Conservation (phyloP, 2,797 vertebrate species). For the Thamnophis elegans region DNA sequence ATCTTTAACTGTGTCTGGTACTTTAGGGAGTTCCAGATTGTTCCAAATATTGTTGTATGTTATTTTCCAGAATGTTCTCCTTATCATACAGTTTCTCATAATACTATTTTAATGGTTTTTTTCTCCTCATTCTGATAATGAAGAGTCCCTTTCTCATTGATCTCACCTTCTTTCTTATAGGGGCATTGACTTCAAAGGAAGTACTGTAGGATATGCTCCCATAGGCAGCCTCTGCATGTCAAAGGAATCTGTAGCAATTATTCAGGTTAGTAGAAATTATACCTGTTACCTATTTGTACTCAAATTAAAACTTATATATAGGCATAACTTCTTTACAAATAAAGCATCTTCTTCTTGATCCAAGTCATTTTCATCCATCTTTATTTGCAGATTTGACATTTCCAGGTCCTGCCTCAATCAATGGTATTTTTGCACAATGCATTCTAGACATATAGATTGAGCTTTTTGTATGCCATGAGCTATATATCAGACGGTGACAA, state of each 20-base stretch:
- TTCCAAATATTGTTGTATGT: too few relatives aligned
- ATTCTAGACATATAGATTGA: not conserved
- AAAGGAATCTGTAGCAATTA: slow-evolving; percentile 79
- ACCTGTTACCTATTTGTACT: not conserved
- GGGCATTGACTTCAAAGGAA: slow-evolving; percentile 79
- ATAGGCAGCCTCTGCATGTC: slow-evolving; percentile 81
- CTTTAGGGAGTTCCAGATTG: too few relatives aligned
- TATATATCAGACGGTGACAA: not conserved
- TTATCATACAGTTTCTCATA: too few relatives aligned
- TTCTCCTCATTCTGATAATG: too few relatives aligned
- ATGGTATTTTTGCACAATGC: not conserved
- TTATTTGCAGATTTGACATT: too few relatives aligned
- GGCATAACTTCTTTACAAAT: not conserved
- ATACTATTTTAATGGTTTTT: too few relatives aligned
- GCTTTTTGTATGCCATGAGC: not conserved
- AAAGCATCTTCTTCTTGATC: not conserved
- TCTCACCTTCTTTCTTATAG: slow-evolving; percentile 61
- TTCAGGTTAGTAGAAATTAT: slow-evolving; percentile 77
- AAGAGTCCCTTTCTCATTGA: too few relatives aligned
- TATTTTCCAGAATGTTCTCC: too few relatives aligned
- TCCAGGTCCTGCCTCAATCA: not conserved
- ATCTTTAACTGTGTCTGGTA: too few relatives aligned
- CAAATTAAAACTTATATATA: not conserved
- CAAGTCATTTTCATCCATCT: not conserved
- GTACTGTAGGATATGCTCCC: slow-evolving; percentile 86